Evolutionary conservation across 2,113 vertebrate genomes (phyloP), one percentile per base, ranked within the genome.

Genomic region (Sphaerodactylus townsendi): DNA sequence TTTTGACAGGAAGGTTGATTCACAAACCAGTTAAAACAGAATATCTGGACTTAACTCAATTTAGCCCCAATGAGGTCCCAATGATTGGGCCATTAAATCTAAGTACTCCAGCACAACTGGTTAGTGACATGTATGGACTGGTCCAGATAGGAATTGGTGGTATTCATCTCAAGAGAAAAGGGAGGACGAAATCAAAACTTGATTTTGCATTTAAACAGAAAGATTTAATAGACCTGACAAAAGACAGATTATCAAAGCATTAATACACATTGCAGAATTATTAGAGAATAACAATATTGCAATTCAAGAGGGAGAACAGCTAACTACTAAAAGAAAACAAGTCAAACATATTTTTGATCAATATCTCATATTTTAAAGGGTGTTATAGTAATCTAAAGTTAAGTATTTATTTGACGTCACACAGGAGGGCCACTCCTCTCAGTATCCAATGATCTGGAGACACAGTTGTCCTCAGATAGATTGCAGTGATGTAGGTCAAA

Each of bases 361-460:
- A 1, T 59, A 23, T 10, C 44, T 7, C 53, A 71, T 69, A 59
- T 75, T 86, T 69, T 53, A 3, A 30, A 68, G 39, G 23, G 23
- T 75, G 86, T 41, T 88, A 9, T 48, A 30, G 2, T 2, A 35
- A 3, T 2, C 19, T 46, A 76, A 86, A 77, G 85, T 76, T 2
- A 15, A 35, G 72, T 59, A 30, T 80, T 94, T 90, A 97, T 77
- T 97, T 97, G 88, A 96, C 92, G 79, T 97, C 96, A 92, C 96
- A 97, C 81, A 97, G 70, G 28, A 97, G 94, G 77, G 96, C 96
- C 69, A 95, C 96, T 74, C 96, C 96, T 86, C 96, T 96, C 86
- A 97, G 86, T 90, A 96, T 96, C 96, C 96, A 97, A 77, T 96
- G 96, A 83, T 97, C 96, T 1, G 96, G 95, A 83, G 95, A 83